These are phyloP conservation scores for Trigoniulus corallinus DNA, from an alignment of 1,140 invertebrate species.

Conservation along the genomic window DNA sequence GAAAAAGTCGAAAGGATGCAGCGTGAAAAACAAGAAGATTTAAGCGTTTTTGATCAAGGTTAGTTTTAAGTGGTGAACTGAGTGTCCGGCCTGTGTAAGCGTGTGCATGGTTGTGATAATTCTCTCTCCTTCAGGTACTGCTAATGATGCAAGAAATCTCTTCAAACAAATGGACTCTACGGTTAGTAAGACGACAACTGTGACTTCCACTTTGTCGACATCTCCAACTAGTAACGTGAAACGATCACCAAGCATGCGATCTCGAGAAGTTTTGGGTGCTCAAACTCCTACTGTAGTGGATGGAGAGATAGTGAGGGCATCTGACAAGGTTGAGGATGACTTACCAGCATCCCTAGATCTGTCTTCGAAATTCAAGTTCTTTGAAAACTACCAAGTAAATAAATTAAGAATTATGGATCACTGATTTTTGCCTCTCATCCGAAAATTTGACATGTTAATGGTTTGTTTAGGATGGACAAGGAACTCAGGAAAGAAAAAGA, in stretches of 20 bases:
- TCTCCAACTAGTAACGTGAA: not conserved
- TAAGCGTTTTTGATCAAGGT: conserved; percentile 57
- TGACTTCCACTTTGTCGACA: too few relatives aligned
- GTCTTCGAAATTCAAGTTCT: conserved; percentile 71
- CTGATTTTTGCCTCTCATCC: not conserved
- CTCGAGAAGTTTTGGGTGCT: not conserved
- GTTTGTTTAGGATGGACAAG: conserved; percentile 17
- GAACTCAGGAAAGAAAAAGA: conserved; percentile 39
- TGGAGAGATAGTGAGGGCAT: conserved; percentile 52
- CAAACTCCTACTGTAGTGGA: conserved; percentile 34
- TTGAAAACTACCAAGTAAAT: conserved; percentile 54
- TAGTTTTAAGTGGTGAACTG: too few relatives aligned
- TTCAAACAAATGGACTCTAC: conserved; percentile 67
- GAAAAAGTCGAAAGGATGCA: conserved; percentile 30
- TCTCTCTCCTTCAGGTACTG: conserved; percentile 51
- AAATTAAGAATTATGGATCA: not conserved
- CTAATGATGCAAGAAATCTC: conserved; percentile 64
- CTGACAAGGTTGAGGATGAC: conserved; percentile 48
- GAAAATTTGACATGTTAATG: not conserved
- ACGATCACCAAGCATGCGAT: not conserved
- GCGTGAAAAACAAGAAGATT: conserved; percentile 46
- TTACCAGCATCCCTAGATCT: conserved; percentile 55
- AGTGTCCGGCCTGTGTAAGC: not conserved
- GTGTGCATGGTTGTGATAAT: not conserved
- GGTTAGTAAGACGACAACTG: conserved; percentile 9